Conservation (phyloP, 2,888 invertebrate species). For the Keiferia lycopersicella region DNA sequence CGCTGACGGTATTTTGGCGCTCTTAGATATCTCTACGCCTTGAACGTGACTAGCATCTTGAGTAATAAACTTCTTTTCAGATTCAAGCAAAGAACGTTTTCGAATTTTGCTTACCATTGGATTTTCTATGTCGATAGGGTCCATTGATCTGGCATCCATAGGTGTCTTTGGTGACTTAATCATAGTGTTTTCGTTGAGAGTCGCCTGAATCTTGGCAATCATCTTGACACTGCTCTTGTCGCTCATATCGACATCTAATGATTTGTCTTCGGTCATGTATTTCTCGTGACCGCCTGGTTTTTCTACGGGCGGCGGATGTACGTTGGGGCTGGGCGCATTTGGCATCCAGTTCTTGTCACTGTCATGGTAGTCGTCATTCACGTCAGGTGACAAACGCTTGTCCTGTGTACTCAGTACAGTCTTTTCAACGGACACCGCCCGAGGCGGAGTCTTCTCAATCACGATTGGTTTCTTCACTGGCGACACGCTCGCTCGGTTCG, state of each 20-base stretch:
- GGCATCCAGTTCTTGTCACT: constrained; percentile 68
- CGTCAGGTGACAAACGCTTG: neutral
- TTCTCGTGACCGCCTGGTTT: constrained; percentile 69
- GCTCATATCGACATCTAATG: constrained; percentile 64
- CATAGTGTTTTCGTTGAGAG: constrained; percentile 75
- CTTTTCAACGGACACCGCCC: constrained; percentile 45
- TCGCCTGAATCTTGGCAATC: constrained; percentile 76
- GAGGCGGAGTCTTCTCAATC: constrained; percentile 48
- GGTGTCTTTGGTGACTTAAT: constrained; percentile 77
- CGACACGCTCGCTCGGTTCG: constrained; percentile 42
- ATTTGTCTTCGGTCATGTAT: constrained; percentile 75
- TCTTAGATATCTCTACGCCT: constrained; percentile 73
- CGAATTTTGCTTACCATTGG: constrained; percentile 52
- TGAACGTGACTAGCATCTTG: constrained; percentile 72
- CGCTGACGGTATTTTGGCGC: constrained; percentile 73
- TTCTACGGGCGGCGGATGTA: constrained; percentile 67
- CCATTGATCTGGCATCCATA: constrained; percentile 72
- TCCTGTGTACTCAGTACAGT: constrained; percentile 41
- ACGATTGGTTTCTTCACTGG: constrained; percentile 48
- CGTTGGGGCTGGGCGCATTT: constrained; percentile 65
- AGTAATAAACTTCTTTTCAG: constrained; percentile 66
- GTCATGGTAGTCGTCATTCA: constrained; percentile 53
- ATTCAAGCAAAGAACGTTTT: constrained; percentile 59
- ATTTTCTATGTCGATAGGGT: constrained; percentile 63
- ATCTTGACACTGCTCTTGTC: constrained; percentile 73